phyloP scores from a whole-genome alignment of 2,797 vertebrate genomes.

The Otolemur crassicaudatus region DNA sequence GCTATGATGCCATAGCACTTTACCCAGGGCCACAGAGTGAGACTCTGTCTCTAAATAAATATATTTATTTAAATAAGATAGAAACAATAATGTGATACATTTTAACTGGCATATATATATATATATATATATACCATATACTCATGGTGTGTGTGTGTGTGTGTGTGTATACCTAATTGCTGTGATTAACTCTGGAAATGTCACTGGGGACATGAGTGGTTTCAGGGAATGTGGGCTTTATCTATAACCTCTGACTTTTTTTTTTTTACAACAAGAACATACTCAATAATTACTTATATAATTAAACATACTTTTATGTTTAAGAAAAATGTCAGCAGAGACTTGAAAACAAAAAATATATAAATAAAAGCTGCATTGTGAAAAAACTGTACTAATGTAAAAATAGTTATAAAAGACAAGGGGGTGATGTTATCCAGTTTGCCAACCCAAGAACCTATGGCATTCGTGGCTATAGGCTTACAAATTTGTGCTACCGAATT shows the following conservation, averaged over 20 bases:
- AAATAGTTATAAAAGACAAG: background rate
- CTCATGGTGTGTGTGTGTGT: background rate
- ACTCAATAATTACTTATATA: background rate
- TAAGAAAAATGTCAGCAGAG: slow-evolving; percentile 29
- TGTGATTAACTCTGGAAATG: background rate
- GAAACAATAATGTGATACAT: background rate
- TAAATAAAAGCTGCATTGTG: background rate
- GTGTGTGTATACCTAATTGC: background rate
- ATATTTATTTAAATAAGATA: background rate
- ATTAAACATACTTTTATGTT: slow-evolving; percentile 4
- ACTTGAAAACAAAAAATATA: background rate
- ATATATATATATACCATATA: background rate
- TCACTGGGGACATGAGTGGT: background rate
- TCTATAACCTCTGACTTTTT: background rate
- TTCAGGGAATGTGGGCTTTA: background rate
- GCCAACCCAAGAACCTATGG: background rate
- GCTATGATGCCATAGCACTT: no score
- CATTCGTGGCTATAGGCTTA: background rate
- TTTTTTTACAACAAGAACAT: background rate
- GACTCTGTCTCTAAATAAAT: no score
- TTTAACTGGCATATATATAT: background rate
- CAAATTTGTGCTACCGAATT: background rate
- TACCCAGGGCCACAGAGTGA: no score
- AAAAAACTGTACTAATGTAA: background rate
- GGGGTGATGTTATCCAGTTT: background rate